Conservation (phyloP, 2,113 vertebrate species). For the Hippolais icterina region DNA sequence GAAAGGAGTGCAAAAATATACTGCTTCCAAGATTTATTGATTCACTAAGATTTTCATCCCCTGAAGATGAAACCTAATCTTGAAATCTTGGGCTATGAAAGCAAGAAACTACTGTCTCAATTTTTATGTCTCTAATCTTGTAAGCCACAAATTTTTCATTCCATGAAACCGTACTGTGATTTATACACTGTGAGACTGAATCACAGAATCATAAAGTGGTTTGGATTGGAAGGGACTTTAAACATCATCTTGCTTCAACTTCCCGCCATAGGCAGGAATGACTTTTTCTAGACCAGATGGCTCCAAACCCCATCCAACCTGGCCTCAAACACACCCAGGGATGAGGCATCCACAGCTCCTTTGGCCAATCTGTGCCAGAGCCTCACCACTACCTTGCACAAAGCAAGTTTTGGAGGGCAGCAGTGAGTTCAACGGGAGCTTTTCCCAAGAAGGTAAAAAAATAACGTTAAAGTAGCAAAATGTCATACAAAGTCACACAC, state of each 20-base stretch:
- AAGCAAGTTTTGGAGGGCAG: neutral
- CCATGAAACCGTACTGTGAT: neutral
- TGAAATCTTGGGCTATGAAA: neutral
- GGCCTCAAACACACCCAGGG: neutral
- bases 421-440: neutral
- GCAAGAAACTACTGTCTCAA: neutral
- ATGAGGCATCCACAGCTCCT: neutral
- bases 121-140: neutral
- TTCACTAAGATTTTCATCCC: neutral
- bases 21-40: neutral
- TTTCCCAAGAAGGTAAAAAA: neutral
- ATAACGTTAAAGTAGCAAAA: neutral
- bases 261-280: neutral
- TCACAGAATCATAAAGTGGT: neutral
- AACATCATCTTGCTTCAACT: neutral
- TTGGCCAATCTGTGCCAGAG: neutral
- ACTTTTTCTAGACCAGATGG: neutral
- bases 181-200: neutral
- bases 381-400: neutral
- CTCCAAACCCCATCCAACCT: neutral
- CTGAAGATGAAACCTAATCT: neutral
- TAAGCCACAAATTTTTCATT: neutral
- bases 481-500: neutral
- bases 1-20: neutral
- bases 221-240: neutral